phyloP scores from a whole-genome alignment of 2,113 vertebrate genomes.

The Bubalus kerabau region DNA sequence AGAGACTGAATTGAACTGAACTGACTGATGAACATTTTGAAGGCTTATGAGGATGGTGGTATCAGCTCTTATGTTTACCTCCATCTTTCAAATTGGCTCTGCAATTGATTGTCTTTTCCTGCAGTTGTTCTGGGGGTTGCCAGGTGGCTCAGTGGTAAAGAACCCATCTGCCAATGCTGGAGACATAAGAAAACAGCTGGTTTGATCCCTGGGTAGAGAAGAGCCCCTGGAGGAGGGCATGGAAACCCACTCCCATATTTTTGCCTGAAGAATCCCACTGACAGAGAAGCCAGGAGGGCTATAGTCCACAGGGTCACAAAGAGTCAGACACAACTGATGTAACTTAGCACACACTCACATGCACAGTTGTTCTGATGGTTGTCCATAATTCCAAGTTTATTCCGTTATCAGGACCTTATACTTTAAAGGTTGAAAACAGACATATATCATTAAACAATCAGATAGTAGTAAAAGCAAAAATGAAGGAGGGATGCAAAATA shows the following conservation, averaged over 20 bases:
- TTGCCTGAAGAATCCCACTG: neutral
- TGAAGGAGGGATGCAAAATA: neutral
- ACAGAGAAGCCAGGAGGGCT: neutral
- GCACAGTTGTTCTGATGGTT: neutral
- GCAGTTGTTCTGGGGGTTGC: neutral
- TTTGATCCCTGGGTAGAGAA: neutral
- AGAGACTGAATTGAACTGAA: no score
- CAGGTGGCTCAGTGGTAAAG: neutral
- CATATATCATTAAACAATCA: neutral
- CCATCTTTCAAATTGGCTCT: neutral
- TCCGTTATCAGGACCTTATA: neutral
- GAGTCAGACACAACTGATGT: neutral
- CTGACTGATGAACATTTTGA: neutral
- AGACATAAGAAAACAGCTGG: neutral
- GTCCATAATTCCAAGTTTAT: neutral
- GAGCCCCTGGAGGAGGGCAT: neutral
- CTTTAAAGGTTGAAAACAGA: neutral
- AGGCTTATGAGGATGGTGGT: neutral
- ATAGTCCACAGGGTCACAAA: neutral
- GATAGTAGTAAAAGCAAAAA: neutral
- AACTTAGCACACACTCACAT: accelerated
- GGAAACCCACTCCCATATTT: neutral
- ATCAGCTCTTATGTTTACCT: neutral
- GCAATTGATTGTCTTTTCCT: neutral
- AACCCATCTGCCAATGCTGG: neutral